Evolutionary conservation across 2,113 vertebrate genomes (phyloP), one percentile per base, ranked within the genome.

Genomic region (Poecile atricapillus): DNA sequence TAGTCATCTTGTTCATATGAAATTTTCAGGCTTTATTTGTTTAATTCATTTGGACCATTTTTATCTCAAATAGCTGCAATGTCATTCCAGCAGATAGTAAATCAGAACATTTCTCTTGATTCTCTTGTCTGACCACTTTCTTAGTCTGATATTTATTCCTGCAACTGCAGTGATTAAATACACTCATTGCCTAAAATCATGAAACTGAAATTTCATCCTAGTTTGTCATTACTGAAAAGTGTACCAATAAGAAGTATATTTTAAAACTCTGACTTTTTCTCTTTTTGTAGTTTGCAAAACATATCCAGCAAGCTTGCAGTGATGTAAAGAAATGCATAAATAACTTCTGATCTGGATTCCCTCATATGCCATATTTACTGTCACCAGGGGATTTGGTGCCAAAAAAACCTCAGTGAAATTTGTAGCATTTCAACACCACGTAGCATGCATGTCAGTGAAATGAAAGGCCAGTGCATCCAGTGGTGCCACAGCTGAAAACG

Each of bases 331-430:
- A 59, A 94, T 24, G 56, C 75, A 88, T 39, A 94, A 95, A 83
- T 89, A 95, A 84, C 73, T 94, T 82, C 63, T 69, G 73, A 70
- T 37, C 69, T 94, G 87, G 83, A 79, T 81, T 90, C n/a, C 79
- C 20, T 95, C 85, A 67, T 76, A 44, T 33, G 64, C 73, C 25
- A 9, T 80, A 39, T 79, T 90, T 86, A 92, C 27, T 87, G 71
- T 94, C 93, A 91, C 73, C 49, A 87, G 69, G 22, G 50, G 73
- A 84, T 81, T 90, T 78, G 27, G 22, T 89, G 91, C 60, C 33
- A 93, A 90, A 96, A 95, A 95, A 91, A 80, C 5, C 18, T 37
- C 28, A 37, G 35, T 87, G 89, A 82, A 75, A 93, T 75, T 77
- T 73, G 86, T 73, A 86, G 64, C 77, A 90, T 87, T 93, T 94